Evolutionary conservation across 1,140 invertebrate genomes (phyloP).

Genomic region (Mya arenaria): DNA sequence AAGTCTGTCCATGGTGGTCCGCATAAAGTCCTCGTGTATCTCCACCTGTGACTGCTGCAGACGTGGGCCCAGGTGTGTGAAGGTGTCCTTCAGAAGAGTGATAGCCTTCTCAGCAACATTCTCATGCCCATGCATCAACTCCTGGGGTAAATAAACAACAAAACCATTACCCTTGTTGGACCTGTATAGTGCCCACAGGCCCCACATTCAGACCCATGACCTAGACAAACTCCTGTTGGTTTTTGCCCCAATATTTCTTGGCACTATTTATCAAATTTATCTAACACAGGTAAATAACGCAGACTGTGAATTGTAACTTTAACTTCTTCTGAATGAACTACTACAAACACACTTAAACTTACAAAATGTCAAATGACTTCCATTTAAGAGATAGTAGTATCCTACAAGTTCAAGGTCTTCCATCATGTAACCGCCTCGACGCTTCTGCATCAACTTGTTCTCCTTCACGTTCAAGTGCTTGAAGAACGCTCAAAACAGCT

Average conservation of each 20-base stretch:
- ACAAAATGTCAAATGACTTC: slow-evolving; percentile 79
- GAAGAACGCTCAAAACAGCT: slow-evolving; percentile 96
- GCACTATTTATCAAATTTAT: no score
- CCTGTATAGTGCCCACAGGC: no score
- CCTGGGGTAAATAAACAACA: slow-evolving; percentile 81
- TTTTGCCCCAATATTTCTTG: no score
- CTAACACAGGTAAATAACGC: no score
- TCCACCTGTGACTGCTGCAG: slow-evolving; percentile 88
- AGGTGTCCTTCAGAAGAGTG: slow-evolving; percentile 95
- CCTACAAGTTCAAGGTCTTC: slow-evolving; percentile 92
- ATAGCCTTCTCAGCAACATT: slow-evolving; percentile 96
- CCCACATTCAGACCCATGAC: no score
- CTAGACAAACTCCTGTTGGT: no score
- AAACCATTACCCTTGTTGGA: no score
- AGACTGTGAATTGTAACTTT: no score
- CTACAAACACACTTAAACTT: no score
- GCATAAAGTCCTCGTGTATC: slow-evolving; percentile 95
- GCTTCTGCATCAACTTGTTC: slow-evolving; percentile 93
- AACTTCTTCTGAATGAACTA: no score
- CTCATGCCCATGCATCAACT: slow-evolving; percentile 93
- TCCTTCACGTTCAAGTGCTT: slow-evolving; percentile 98
- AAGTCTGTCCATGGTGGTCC: slow-evolving; percentile 93
- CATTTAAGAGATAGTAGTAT: slow-evolving; percentile 97
- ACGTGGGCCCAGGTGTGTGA: slow-evolving; percentile 94
- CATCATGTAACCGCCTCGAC: slow-evolving; percentile 88